These are phyloP conservation scores for Hyles lineata DNA, from an alignment of 2,888 invertebrate genomes.

Conservation along the genomic window DNA sequence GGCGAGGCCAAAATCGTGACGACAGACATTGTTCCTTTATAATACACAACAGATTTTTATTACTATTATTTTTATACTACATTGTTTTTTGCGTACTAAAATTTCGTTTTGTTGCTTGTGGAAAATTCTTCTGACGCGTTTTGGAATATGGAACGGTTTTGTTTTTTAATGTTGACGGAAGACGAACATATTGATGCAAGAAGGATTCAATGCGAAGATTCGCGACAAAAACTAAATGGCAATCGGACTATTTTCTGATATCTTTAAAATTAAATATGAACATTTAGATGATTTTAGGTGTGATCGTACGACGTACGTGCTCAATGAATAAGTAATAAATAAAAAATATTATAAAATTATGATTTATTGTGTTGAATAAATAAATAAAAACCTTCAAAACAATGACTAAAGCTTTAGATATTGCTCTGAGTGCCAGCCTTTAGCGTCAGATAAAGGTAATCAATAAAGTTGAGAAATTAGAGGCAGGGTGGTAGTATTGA, in stretches of 20 bases:
- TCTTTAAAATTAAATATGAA: no score
- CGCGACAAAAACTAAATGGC: background rate
- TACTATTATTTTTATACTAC: slow-evolving; percentile 51
- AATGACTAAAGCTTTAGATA: no score
- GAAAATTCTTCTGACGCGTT: slow-evolving; percentile 51
- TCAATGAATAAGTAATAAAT: no score
- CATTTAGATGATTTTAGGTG: no score
- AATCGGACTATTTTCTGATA: no score
- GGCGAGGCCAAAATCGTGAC: slow-evolving; percentile 58
- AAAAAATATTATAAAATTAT: no score
- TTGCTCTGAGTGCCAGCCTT: no score
- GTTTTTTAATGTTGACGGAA: slow-evolving; percentile 7
- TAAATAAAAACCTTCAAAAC: no score
- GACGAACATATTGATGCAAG: background rate
- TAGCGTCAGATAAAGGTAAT: no score
- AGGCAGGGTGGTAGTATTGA: background rate
- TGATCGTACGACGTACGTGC: no score
- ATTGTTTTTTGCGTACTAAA: slow-evolving; percentile 57
- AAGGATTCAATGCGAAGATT: background rate
- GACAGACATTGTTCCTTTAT: slow-evolving; percentile 19
- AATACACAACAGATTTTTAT: slow-evolving; percentile 46
- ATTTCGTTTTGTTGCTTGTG: slow-evolving; percentile 39
- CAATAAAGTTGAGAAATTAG: no score
- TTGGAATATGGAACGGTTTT: slow-evolving; percentile 55
- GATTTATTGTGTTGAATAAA: no score